These are phyloP conservation scores for Scotopteryx bipunctaria DNA, from an alignment of 2,888 invertebrate genomes.

Conservation along the genomic window DNA sequence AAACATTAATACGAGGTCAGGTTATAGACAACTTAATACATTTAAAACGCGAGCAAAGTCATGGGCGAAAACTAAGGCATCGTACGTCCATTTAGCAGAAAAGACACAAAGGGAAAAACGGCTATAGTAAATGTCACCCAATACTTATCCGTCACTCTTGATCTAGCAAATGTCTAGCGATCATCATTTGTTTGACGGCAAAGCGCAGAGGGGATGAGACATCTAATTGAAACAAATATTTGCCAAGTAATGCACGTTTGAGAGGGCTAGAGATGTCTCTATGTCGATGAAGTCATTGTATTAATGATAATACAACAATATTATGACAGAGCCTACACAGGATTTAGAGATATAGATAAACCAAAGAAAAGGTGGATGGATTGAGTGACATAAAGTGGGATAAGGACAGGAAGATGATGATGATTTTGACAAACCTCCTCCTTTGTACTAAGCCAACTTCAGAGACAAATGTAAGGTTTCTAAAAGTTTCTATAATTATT, in stretches of 20 bases:
- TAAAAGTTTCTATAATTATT: too few relatives aligned
- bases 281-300: slow-evolving; percentile 6
- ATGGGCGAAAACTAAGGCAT: too few relatives aligned
- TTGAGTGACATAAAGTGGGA: too few relatives aligned
- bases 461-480: too few relatives aligned
- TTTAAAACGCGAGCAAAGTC: too few relatives aligned
- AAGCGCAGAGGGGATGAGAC: slow-evolving; percentile 33
- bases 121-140: slow-evolving; percentile 38
- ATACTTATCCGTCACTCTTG: slow-evolving; percentile 54
- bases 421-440: too few relatives aligned
- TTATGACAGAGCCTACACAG: not conserved
- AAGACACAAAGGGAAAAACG: slow-evolving; percentile 26
- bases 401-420: too few relatives aligned
- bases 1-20: too few relatives aligned
- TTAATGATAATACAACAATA: not conserved
- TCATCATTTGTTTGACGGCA: slow-evolving; percentile 69
- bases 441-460: too few relatives aligned
- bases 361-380: too few relatives aligned
- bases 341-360: not conserved
- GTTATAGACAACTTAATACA: too few relatives aligned
- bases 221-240: slow-evolving; percentile 81
- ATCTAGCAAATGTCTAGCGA: slow-evolving; percentile 65
- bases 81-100: too few relatives aligned
- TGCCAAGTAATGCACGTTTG: slow-evolving; percentile 55
- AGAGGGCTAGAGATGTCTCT: slow-evolving; percentile 35